A percentile compares a stretch with the other conserved stretches of the same genome.
phyloP scores from a whole-genome alignment of 2,797 vertebrate species.

The Scolopax bukidnonensis region DNA sequence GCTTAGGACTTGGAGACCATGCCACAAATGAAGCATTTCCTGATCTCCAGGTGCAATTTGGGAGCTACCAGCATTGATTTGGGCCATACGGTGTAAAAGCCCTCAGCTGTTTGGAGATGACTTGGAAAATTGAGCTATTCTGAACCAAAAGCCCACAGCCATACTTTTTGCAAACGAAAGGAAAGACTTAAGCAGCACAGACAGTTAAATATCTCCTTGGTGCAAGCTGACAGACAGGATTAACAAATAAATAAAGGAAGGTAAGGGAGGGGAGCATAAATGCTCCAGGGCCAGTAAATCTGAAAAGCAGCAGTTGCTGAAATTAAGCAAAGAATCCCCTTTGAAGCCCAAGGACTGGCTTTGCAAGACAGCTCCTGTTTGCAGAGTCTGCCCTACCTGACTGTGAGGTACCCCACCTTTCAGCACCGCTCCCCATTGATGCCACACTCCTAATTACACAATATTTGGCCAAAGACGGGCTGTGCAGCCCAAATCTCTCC shows the following conservation, averaged over 20 bases:
- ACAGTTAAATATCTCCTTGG: background rate
- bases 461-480: background rate
- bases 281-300: background rate
- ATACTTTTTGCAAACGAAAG: background rate
- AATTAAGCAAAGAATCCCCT: background rate
- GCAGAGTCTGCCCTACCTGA: background rate
- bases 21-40: background rate
- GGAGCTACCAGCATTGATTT: background rate
- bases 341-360: background rate
- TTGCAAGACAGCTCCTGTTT: background rate
- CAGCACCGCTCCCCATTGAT: background rate
- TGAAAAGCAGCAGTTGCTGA: background rate
- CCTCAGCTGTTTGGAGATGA: background rate
- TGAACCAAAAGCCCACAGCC: background rate
- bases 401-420: fast-evolving
- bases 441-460: background rate
- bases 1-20: background rate
- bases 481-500: background rate
- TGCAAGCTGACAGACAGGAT: background rate
- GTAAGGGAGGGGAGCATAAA: fast-evolving
- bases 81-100: background rate
- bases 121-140: background rate
- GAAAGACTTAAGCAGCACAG: background rate
- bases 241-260: background rate
- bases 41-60: background rate